phyloP scores from a whole-genome alignment of 2,797 vertebrate genomes.

The Danio jaintianensis region DNA sequence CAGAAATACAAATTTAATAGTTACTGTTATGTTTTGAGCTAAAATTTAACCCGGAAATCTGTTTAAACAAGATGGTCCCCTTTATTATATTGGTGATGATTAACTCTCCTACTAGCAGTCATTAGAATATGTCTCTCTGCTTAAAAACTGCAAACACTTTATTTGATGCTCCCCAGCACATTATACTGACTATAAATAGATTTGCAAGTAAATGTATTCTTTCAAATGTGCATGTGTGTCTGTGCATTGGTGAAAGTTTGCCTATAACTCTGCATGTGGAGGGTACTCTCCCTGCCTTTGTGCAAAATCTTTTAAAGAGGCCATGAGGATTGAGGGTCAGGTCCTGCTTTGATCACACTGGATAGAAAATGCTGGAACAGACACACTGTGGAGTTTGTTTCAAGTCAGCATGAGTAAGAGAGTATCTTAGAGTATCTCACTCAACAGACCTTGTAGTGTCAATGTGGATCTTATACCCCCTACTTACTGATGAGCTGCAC shows the following conservation, averaged over 20 bases:
- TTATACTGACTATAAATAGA: no score
- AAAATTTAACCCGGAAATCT: no score
- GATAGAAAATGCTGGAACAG: constrained; percentile 38
- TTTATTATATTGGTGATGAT: no score
- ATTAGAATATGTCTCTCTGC: no score
- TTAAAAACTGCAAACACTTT: no score
- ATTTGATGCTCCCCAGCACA: no score
- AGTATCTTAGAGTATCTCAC: constrained; percentile 17
- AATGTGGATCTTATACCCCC: background rate
- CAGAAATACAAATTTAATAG: background rate
- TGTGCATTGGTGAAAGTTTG: constrained; percentile 6
- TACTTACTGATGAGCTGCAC: constrained; percentile 25
- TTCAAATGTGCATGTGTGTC: no score
- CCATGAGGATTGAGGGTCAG: constrained; percentile 45
- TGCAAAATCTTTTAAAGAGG: constrained; percentile 51
- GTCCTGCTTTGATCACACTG: constrained; percentile 57
- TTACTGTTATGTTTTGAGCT: background rate
- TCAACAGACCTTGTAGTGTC: constrained; percentile 17
- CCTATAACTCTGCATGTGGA: background rate
- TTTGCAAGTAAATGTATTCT: no score
- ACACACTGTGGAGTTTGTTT: constrained; percentile 32
- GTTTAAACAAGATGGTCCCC: no score
- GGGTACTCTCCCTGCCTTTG: constrained; percentile 10
- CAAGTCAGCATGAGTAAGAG: constrained; percentile 37
- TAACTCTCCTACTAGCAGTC: no score